phyloP scores from a whole-genome alignment of 2,113 vertebrate species.

The Bettongia penicillata region DNA sequence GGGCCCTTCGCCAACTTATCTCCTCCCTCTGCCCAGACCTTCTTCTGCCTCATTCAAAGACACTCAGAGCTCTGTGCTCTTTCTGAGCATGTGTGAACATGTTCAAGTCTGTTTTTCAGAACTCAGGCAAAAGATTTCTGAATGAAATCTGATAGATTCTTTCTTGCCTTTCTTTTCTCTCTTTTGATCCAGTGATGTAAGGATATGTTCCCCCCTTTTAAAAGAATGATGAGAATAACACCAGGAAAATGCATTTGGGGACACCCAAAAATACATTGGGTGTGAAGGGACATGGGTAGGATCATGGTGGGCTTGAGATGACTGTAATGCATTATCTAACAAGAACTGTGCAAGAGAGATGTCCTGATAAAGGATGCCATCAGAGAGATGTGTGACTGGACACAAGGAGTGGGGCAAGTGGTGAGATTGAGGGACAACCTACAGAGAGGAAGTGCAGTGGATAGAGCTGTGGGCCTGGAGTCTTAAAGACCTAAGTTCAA shows the following conservation, averaged over 20 bases:
- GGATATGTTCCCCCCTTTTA: not conserved
- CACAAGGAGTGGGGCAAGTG: not conserved
- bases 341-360: not conserved
- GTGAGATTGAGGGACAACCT: not conserved
- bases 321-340: not conserved
- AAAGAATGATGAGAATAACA: not conserved
- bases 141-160: slow-evolving; percentile 44
- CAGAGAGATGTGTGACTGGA: not conserved
- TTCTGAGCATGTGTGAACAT: slow-evolving; percentile 59
- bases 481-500: not conserved
- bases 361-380: not conserved
- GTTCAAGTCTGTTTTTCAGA: slow-evolving; percentile 64
- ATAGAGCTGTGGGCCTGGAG: not conserved
- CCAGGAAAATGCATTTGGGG: not conserved
- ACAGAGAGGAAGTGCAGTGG: not conserved
- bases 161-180: slow-evolving; percentile 31
- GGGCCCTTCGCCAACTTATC: not conserved
- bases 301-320: not conserved
- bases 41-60: not conserved
- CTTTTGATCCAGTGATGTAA: not conserved
- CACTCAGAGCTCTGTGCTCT: not conserved
- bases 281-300: too few species aligned
- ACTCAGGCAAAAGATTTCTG: slow-evolving; percentile 27
- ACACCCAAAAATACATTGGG: not conserved
- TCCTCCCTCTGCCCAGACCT: not conserved